Percentiles rank a stretch among this genome's conserved stretches.
Evolutionary conservation across 2,888 invertebrate genomes (phyloP).

Genomic region (Rugalucina vietnamica): DNA sequence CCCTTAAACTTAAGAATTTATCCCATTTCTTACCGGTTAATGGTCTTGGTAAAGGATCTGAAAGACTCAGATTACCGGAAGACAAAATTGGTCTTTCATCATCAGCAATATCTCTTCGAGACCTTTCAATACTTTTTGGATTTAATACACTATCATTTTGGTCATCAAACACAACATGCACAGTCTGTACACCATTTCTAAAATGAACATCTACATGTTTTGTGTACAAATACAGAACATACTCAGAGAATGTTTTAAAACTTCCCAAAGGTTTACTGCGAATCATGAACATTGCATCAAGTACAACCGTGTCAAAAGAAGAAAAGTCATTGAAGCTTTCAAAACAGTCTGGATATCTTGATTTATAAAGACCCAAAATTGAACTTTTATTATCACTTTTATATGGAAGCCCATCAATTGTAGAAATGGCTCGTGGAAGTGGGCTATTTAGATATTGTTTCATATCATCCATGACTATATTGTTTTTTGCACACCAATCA

Average conservation of each 20-base stretch:
- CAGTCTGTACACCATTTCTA: not conserved
- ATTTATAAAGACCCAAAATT: not conserved
- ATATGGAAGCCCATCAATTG: not conserved
- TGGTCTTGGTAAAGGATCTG: not conserved
- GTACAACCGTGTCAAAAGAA: not conserved
- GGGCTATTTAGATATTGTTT: not conserved
- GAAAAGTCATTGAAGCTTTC: not conserved
- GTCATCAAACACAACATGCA: not conserved
- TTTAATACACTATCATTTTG: not conserved
- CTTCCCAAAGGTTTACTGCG: not conserved
- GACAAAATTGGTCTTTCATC: not conserved
- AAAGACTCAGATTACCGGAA: not conserved
- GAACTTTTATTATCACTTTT: not conserved
- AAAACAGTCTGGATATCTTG: not conserved
- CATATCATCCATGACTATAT: not conserved
- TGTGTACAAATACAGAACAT: not conserved
- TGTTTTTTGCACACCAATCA: not conserved
- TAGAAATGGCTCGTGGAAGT: not conserved
- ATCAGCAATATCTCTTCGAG: not conserved
- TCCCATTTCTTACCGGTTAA: no score
- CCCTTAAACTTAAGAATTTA: not conserved
- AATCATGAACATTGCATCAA: not conserved
- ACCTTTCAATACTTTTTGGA: constrained; percentile 2
- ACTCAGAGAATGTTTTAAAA: not conserved
- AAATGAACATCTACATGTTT: not conserved